Conservation (phyloP, 2,113 vertebrate genomes). For the Chaetura pelagica region DNA sequence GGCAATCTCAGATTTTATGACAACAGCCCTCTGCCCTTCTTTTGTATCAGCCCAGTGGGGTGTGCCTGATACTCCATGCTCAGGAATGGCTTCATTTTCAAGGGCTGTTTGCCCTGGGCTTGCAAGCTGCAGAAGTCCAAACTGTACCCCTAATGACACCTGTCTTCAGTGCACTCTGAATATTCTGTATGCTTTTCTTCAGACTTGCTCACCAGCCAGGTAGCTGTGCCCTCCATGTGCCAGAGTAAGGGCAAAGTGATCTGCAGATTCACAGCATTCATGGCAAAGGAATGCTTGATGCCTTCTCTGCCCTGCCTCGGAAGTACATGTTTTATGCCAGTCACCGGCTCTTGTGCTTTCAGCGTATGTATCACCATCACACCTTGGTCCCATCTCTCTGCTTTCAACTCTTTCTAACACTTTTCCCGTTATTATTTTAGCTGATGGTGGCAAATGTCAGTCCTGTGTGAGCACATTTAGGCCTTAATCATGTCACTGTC, state of each 20-base stretch:
- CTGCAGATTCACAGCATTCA: not conserved
- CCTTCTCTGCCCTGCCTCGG: not conserved
- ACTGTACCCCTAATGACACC: not conserved
- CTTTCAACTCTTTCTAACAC: not conserved
- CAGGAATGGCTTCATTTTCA: not conserved
- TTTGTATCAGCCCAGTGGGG: not conserved
- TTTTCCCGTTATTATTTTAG: not conserved
- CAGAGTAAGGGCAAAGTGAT: fast-evolving
- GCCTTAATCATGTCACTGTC: not conserved
- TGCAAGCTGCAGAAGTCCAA: not conserved
- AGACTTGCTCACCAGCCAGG: not conserved
- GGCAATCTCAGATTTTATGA: not conserved
- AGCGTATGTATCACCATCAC: fast-evolving
- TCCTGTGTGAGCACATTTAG: not conserved
- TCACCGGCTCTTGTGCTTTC: not conserved
- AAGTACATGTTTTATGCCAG: not conserved
- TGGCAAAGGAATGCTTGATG: not conserved
- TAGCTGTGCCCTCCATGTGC: fast-evolving
- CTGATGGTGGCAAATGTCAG: not conserved
- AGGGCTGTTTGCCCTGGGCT: not conserved
- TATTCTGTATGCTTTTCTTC: not conserved
- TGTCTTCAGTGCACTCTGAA: not conserved
- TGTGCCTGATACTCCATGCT: not conserved
- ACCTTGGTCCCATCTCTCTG: not conserved
- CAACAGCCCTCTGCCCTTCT: not conserved